These are phyloP conservation scores for Lamprologus lemairii DNA, from an alignment of 2,113 vertebrate species.

Conservation along the genomic window DNA sequence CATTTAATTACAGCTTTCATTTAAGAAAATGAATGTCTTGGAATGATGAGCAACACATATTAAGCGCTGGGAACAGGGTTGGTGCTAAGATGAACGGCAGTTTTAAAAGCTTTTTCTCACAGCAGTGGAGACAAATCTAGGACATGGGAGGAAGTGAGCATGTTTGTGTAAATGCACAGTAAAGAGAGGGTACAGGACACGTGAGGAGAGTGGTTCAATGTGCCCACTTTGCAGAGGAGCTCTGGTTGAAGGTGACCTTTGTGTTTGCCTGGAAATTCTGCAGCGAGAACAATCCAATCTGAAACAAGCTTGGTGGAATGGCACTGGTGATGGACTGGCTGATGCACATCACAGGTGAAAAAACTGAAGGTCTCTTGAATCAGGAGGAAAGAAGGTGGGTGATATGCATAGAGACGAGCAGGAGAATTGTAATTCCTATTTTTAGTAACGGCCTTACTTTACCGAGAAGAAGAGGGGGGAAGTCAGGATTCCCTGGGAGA, in stretches of 20 bases:
- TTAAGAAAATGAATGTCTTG: neutral
- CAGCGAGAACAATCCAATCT: neutral
- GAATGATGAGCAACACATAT: neutral
- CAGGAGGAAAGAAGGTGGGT: neutral
- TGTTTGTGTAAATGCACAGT: constrained; percentile 1
- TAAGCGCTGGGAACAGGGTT: neutral
- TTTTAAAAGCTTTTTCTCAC: neutral
- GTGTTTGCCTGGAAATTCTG: neutral
- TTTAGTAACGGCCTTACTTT: constrained; percentile 31
- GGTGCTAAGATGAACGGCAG: neutral
- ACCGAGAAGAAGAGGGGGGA: neutral
- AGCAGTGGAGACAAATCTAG: constrained; percentile 28
- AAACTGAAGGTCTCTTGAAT: neutral
- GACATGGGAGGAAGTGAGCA: constrained; percentile 6
- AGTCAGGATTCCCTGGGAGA: constrained; percentile 44
- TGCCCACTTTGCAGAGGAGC: constrained; percentile 20
- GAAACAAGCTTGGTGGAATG: neutral
- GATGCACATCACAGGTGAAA: neutral
- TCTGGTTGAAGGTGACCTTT: constrained; percentile 50
- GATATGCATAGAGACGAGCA: neutral
- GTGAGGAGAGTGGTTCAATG: constrained; percentile 1
- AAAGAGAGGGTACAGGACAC: constrained; percentile 8
- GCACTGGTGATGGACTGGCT: neutral
- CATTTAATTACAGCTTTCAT: neutral
- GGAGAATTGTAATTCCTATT: constrained; percentile 39